Evolutionary conservation across 2,113 vertebrate genomes (phyloP), one percentile per base, ranked within the genome.

Genomic region (Pachypanchax playfairii): DNA sequence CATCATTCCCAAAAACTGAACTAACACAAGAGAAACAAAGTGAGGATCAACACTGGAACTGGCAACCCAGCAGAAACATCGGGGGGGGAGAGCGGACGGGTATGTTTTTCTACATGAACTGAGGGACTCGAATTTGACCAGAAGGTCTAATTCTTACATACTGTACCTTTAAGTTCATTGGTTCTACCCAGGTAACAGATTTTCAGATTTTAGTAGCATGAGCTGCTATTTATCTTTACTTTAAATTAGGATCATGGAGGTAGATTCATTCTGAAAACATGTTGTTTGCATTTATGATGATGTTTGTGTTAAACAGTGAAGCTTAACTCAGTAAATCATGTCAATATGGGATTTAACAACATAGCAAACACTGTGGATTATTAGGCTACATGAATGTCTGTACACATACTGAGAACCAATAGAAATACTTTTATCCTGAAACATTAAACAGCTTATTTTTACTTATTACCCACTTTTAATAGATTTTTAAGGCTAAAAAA

Each of bases 281-380:
- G 12, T 11, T 28, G 39, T 36, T 14, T 36, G 18, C n/a, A 33
- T 46, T 64, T 22, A 42, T 44, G 6, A 11, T 17, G 11, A 36
- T 12, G 35, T 44, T 26, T 64, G 20, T 43, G 20, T 28, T 24
- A 28, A 24, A 28, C 33, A 54, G 10, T 14, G 8, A 56, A 57
- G 33, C 26, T 46, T 25, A 43, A 46, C 25, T 57, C 51, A 26
- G 53, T 18, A 42, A 69, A 53, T 20, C 26, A 41, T 38, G 51
- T 50, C 43, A 53, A 22, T 21, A 59, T 7, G 25, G 17, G 17
- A 42, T 55, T 44, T 60, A 58, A 46, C 56, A 51, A 26, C 61
- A 55, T 69, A 31, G 54, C 29, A 51, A 50, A 65, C 64, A 56
- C 29, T 56, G 53, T n/a, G 48, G 25, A 61, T 65, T 26, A 21